Evolutionary conservation across 1,140 invertebrate genomes (phyloP).

Genomic region (Andrena cerasifolii): DNA sequence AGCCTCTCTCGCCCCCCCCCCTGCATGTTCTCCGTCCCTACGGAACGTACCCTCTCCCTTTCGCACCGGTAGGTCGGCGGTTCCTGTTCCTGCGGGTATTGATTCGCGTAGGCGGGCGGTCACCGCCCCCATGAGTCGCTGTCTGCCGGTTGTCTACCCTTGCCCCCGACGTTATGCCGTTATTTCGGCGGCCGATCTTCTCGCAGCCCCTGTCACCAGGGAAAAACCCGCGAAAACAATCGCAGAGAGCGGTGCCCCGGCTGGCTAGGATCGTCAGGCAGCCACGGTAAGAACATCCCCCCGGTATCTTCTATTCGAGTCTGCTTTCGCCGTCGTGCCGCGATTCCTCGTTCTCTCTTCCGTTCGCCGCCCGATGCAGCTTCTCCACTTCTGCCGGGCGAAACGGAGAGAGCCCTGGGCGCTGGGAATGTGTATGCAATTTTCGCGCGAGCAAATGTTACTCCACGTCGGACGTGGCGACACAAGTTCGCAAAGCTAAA

Average conservation of each 20-base stretch:
- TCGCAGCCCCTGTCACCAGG: constrained; percentile 58
- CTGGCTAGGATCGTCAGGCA: constrained; percentile 12
- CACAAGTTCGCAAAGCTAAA: no score
- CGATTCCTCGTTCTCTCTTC: no score
- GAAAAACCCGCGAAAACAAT: constrained; percentile 33
- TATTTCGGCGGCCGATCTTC: constrained; percentile 74
- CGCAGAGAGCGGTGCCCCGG: background rate
- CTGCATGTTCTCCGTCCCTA: constrained; percentile 67
- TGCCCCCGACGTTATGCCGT: constrained; percentile 68
- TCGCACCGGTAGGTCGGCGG: constrained; percentile 74
- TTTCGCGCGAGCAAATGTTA: no score
- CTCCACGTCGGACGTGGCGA: no score
- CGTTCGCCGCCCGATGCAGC: no score
- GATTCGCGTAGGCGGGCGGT: constrained; percentile 82
- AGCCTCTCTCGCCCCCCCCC: no score
- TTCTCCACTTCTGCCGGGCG: no score
- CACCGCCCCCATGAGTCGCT: constrained; percentile 80
- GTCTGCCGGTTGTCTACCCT: constrained; percentile 81
- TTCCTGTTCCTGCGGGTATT: constrained; percentile 83
- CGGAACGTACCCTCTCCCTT: constrained; percentile 61
- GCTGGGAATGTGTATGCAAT: no score
- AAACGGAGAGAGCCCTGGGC: no score
- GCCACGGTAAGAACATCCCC: constrained; percentile 22
- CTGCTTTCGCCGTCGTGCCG: no score
- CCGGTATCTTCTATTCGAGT: no score